phyloP scores from a whole-genome alignment of 2,797 vertebrate species.

The Pseudochirops cupreus region DNA sequence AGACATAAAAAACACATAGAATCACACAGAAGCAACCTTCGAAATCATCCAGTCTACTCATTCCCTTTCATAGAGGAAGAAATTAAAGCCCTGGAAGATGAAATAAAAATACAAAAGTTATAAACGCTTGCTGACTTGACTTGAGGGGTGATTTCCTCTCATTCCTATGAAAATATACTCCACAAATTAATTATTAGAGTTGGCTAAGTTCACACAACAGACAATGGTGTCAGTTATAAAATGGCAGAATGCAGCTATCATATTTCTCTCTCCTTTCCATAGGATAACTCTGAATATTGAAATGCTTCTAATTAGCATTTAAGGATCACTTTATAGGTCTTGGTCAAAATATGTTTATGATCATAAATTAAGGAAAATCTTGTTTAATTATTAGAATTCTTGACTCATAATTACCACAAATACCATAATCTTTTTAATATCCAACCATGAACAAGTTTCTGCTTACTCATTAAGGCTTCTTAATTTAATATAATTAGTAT shows the following conservation, averaged over 20 bases:
- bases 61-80: neutral
- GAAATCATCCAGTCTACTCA: neutral
- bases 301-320: neutral
- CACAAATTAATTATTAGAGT: neutral
- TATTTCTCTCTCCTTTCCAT: constrained; percentile 55
- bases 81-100: neutral
- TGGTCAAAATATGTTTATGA: neutral
- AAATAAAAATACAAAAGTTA: neutral
- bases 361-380: neutral
- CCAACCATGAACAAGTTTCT: neutral
- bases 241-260: constrained; percentile 25
- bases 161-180: neutral
- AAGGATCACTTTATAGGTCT: neutral
- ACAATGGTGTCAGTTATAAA: constrained; percentile 13
- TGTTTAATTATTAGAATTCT: neutral
- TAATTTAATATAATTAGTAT: neutral
- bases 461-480: neutral
- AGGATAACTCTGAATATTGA: constrained; percentile 25
- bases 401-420: neutral
- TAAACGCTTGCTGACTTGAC: neutral
- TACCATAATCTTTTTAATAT: neutral
- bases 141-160: neutral
- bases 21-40: neutral
- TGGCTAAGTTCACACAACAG: neutral
- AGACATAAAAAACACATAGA: neutral